These are phyloP conservation scores for Galago senegalensis DNA, from an alignment of 2,797 vertebrate species.

Conservation along the genomic window DNA sequence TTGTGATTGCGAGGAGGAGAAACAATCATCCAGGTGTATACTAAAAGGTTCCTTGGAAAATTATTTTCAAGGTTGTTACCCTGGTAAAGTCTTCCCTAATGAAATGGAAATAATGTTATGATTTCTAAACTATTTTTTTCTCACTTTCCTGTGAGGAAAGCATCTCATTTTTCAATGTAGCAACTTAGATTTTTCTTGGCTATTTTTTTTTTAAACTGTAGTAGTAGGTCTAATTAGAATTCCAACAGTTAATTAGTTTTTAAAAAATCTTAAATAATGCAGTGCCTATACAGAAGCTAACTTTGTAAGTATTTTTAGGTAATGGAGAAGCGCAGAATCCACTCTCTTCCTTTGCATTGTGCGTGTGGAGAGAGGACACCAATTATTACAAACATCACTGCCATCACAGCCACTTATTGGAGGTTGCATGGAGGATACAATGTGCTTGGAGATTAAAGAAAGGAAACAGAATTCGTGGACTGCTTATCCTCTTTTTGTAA, in stretches of 20 bases:
- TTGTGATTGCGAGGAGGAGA: slow-evolving; percentile 59
- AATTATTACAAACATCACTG: background rate
- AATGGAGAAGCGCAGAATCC: background rate
- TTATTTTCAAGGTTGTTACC: slow-evolving; percentile 64
- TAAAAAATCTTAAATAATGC: slow-evolving; percentile 36
- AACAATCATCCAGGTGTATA: slow-evolving; percentile 51
- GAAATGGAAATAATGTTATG: slow-evolving; percentile 66
- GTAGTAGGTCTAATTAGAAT: background rate
- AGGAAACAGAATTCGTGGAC: background rate
- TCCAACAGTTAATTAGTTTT: background rate
- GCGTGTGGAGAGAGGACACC: background rate
- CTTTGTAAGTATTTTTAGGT: background rate
- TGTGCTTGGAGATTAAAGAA: background rate
- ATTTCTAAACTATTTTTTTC: slow-evolving; percentile 63
- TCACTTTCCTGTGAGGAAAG: slow-evolving; percentile 43
- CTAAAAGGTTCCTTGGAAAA: slow-evolving; percentile 73
- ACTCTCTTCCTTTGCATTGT: background rate
- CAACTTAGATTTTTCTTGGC: slow-evolving; percentile 43
- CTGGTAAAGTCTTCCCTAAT: slow-evolving; percentile 43
- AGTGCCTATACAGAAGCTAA: background rate
- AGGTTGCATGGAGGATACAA: background rate
- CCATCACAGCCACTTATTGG: background rate
- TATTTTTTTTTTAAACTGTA: slow-evolving; percentile 29
- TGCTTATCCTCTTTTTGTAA: background rate
- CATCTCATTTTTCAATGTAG: background rate